Evolutionary conservation across 2,888 invertebrate genomes (phyloP).

Genomic region (Stomorhina lunata): DNA sequence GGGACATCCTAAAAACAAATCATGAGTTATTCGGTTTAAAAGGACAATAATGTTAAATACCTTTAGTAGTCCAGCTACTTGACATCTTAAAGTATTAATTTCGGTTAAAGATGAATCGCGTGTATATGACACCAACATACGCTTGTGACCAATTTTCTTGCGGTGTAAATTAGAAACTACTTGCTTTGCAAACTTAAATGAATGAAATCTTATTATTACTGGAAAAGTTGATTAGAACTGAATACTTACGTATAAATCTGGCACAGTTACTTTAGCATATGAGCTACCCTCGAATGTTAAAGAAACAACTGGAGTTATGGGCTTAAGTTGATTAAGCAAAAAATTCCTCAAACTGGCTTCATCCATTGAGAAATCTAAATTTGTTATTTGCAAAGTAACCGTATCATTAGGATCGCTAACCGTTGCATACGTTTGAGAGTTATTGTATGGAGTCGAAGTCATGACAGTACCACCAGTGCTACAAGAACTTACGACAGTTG

Average conservation of each 20-base stretch:
- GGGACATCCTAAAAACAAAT: constrained; percentile 88
- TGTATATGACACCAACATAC: constrained; percentile 87
- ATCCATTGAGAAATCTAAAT: constrained; percentile 79
- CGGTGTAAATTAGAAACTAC: constrained; percentile 90
- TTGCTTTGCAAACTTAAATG: constrained; percentile 81
- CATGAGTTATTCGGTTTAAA: no score
- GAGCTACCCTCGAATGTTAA: constrained; percentile 78
- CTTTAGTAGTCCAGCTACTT: constrained; percentile 86
- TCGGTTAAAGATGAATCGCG: constrained; percentile 83
- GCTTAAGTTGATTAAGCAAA: constrained; percentile 77
- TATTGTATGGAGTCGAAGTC: constrained; percentile 38
- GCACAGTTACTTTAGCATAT: constrained; percentile 79
- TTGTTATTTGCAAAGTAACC: constrained; percentile 79
- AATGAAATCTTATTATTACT: background rate
- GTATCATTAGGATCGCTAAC: constrained; percentile 71
- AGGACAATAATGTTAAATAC: constrained; percentile 70
- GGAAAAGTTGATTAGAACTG: background rate
- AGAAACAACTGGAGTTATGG: constrained; percentile 79
- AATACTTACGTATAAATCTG: constrained; percentile 77
- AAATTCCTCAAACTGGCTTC: constrained; percentile 77
- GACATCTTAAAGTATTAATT: constrained; percentile 84
- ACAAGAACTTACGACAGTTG: constrained; percentile 27
- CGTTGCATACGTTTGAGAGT: constrained; percentile 62
- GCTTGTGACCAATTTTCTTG: constrained; percentile 88
- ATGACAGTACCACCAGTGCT: constrained; percentile 16